Percentiles rank a stretch among this genome's conserved stretches.
Evolutionary conservation across 2,888 invertebrate species (phyloP).

Genomic region (Athripsodes cinereus): DNA sequence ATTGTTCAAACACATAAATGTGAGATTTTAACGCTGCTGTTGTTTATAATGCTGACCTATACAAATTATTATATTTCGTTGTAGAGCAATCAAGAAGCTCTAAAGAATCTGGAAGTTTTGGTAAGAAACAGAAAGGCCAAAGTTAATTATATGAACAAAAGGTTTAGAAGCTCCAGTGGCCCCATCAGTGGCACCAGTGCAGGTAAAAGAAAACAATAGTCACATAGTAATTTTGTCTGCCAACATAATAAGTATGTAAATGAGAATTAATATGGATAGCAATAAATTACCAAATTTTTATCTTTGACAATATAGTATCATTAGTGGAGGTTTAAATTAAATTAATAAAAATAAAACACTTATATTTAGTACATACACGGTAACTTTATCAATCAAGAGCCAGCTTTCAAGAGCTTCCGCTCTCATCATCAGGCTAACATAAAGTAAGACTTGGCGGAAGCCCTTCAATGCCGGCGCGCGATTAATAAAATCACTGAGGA

Average conservation of each 20-base stretch:
- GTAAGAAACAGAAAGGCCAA: conserved; percentile 14
- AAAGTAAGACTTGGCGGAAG: no score
- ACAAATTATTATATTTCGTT: not conserved
- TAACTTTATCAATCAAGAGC: no score
- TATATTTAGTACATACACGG: no score
- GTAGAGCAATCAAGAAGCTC: conserved; percentile 16
- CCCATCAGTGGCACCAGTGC: conserved; percentile 1
- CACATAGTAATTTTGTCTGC: conserved; percentile 20
- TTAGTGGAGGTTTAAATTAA: no score
- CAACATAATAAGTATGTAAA: conserved; percentile 8
- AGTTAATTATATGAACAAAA: conserved; percentile 5
- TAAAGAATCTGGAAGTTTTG: conserved; percentile 14
- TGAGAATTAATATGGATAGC: not conserved
- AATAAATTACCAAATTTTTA: not conserved
- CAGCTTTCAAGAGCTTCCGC: no score
- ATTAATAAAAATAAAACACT: no score
- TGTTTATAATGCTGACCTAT: no score
- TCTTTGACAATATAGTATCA: not conserved
- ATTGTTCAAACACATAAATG: no score
- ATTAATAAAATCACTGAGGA: no score
- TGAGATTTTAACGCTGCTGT: no score
- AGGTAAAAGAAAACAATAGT: not conserved
- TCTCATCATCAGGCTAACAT: no score
- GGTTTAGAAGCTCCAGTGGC: not conserved
- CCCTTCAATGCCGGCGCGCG: no score